phyloP scores from a whole-genome alignment of 2,113 vertebrate species.

The Etheostoma spectabile region DNA sequence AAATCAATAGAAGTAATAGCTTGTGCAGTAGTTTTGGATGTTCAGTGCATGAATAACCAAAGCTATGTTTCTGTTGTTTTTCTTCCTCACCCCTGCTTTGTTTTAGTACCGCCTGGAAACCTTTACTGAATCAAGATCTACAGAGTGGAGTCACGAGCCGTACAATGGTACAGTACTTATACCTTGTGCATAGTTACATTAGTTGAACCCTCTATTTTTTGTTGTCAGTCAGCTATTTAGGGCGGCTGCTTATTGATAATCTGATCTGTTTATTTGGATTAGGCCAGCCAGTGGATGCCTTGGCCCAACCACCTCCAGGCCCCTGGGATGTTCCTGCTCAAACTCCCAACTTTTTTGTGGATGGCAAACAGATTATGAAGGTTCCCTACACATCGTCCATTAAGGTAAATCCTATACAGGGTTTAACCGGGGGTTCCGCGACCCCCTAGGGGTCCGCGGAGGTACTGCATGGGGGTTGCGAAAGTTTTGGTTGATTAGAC shows the following conservation, averaged over 20 bases:
- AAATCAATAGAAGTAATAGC: neutral
- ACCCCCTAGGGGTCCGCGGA: no score
- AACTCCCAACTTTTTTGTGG: conserved; percentile 74
- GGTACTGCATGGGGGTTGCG: no score
- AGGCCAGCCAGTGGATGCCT: conserved; percentile 82
- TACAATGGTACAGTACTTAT: conserved; percentile 46
- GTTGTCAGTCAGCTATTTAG: neutral
- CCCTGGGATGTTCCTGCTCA: conserved; percentile 82
- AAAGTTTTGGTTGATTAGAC: no score
- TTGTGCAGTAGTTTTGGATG: neutral
- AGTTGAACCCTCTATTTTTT: neutral
- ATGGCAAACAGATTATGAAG: conserved; percentile 69
- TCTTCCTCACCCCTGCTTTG: conserved; percentile 1
- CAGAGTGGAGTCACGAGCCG: conserved; percentile 68
- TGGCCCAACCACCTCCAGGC: conserved; percentile 71
- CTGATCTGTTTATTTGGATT: conserved; percentile 23
- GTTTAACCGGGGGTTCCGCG: no score
- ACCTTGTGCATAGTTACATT: neutral
- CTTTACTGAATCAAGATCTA: conserved; percentile 76
- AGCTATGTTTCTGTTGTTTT: neutral
- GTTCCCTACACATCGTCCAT: conserved; percentile 84
- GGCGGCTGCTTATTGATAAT: neutral
- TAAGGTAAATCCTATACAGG: conserved; percentile 76
- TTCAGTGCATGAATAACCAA: neutral
- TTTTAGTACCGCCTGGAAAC: conserved; percentile 79